These are phyloP conservation scores for Drosophila elegans DNA, from an alignment of 1,140 invertebrate genomes.

Conservation along the genomic window DNA sequence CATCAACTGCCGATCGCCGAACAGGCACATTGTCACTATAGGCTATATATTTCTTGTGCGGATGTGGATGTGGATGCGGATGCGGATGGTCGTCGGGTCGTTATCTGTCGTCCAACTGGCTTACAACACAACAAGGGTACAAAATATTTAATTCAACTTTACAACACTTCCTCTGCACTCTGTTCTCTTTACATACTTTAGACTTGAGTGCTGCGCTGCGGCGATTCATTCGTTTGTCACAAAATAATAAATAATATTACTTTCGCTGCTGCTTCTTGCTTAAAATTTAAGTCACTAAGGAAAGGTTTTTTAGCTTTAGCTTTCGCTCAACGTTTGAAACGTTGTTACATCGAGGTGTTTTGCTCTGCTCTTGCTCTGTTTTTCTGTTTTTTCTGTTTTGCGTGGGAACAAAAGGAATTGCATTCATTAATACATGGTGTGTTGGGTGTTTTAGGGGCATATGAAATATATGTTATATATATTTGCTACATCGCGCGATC, in stretches of 20 bases:
- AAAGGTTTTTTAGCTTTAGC: conserved; percentile 5
- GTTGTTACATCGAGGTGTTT: neutral
- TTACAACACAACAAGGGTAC: conserved; percentile 38
- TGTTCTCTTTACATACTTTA: neutral
- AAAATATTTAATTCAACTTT: conserved; percentile 28
- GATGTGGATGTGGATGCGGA: conserved; percentile 15
- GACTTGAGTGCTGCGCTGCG: neutral
- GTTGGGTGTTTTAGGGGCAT: conserved; percentile 4
- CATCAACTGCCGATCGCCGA: conserved; percentile 40
- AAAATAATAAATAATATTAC: conserved; percentile 2
- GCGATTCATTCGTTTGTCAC: neutral
- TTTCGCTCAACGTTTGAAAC: conserved; percentile 20
- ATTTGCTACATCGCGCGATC: conserved; percentile 12
- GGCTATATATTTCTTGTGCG: conserved; percentile 34
- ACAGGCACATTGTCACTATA: conserved; percentile 36
- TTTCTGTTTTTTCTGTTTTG: neutral
- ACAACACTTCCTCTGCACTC: conserved; percentile 5
- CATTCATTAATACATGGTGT: conserved; percentile 14
- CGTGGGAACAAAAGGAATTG: neutral
- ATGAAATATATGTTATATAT: conserved; percentile 22
- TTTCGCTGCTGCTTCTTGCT: neutral
- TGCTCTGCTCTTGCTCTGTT: neutral
- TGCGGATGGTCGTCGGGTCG: conserved; percentile 1
- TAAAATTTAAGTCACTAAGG: conserved; percentile 6
- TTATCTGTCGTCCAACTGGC: conserved; percentile 1